Base-by-base conservation (phyloP, 2,797 vertebrate genomes). In the Nyctalus aviator region DNA sequence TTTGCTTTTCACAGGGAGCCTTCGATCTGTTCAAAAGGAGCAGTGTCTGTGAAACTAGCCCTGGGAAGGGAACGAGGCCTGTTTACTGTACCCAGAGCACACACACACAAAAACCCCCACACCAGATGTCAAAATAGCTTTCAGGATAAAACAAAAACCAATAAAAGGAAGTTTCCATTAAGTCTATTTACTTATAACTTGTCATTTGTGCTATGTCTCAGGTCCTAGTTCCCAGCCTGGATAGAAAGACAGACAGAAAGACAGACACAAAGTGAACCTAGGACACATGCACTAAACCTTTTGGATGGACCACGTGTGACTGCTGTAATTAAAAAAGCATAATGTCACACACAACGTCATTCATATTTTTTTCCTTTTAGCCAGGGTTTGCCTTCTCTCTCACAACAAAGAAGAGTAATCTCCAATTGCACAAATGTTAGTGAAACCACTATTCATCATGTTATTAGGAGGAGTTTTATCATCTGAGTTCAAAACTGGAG, bases 131-230 rank as follows among this genome's bases (percentile, higher is more conserved):
- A 91, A 93, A 93, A 89, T 81, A 81, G 91, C 79, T 78, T 86
- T 48, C 7, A 32, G 84, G 75, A 72, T 77, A 94, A 76, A 82
- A 85, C 55, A 62, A 85, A 85, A 91, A 93, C 9, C 66, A 86
- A 64, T 32, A 84, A 90, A 88, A 93, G 57, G 55, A 83, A 57
- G 12, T 94, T 94, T 91, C 86, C 55, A 93, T 89, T 83, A 35
- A 4, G 55, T 50, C 57, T 46, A 21, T 84, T 72, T 68, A 50
- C 72, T 75, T 82, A 20, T 27, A 81, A 71, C 57, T 57, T 37
- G 44, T 20, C 25, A 25, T n/a, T n/a, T 77, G 55, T 62, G 64
- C 44, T 62, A 2, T 68, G 48, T 72, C 32, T 72, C 14, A 12
- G 25, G 75, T 44, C 55, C 37, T 73, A 18, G 44, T 46, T 57